A percentile compares a stretch with the other conserved stretches of the same genome.
phyloP scores from a whole-genome alignment of 2,113 vertebrate genomes.

The Oxygymnocypris stewartii region DNA sequence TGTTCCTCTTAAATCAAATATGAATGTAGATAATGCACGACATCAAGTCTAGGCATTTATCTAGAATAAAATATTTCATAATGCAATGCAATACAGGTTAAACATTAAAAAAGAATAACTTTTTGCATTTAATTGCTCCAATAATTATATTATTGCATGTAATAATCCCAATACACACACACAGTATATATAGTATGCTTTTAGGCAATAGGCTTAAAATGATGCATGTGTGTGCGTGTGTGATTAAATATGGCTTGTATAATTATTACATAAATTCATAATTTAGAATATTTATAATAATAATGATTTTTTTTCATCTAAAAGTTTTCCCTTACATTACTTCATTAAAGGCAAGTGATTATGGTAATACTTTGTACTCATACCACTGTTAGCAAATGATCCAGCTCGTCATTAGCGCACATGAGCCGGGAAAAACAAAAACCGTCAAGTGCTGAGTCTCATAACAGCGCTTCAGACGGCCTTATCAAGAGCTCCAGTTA shows the following conservation, averaged over 20 bases:
- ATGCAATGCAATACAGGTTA: no score
- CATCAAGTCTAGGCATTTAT: background rate
- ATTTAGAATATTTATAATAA: no score
- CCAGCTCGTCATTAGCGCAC: slow-evolving; percentile 2
- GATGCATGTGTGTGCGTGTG: no score
- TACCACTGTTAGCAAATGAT: background rate
- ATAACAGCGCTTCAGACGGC: background rate
- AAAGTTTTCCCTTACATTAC: background rate
- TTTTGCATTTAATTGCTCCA: no score
- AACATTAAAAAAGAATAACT: no score
- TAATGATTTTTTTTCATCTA: background rate
- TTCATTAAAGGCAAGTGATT: background rate
- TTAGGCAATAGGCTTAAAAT: no score
- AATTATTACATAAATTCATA: no score
- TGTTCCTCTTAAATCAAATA: background rate
- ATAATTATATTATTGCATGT: no score
- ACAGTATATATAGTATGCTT: no score
- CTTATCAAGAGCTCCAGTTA: slow-evolving; percentile 70
- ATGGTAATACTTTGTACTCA: background rate
- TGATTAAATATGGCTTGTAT: no score
- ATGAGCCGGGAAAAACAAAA: background rate
- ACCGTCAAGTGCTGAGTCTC: slow-evolving; percentile 15
- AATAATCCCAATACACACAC: no score
- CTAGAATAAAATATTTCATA: background rate
- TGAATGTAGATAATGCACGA: background rate